These are phyloP conservation scores for Ceyx cyanopectus DNA, from an alignment of 2,113 vertebrate genomes.

Conservation along the genomic window DNA sequence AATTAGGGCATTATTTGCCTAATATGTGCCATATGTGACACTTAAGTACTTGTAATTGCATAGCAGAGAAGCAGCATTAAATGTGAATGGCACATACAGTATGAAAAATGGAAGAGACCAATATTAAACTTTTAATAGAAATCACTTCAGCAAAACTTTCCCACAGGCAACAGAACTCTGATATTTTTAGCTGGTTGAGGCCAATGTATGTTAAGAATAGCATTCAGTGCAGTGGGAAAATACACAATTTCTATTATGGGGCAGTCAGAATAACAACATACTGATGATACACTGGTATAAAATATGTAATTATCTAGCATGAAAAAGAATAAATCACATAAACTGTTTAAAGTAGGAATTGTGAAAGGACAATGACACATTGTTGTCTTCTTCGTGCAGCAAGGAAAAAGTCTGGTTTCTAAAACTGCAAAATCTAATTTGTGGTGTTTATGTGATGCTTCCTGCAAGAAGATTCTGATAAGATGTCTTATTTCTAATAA, in stretches of 20 bases:
- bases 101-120: conserved; percentile 42
- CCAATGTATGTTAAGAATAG: conserved; percentile 77
- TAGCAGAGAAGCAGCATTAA: background rate
- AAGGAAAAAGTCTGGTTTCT: background rate
- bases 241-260: conserved; percentile 69
- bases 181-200: conserved; percentile 80
- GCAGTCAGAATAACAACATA: conserved; percentile 56
- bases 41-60: conserved; percentile 49
- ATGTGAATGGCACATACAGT: conserved; percentile 2
- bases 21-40: conserved; percentile 26
- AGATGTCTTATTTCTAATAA: conserved; percentile 3
- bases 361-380: conserved; percentile 43
- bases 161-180: conserved; percentile 71
- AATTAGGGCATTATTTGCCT: conserved; percentile 63
- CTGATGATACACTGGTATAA: conserved; percentile 63
- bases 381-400: conserved; percentile 11
- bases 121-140: conserved; percentile 57
- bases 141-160: conserved; percentile 72
- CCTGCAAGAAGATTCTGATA: conserved; percentile 12
- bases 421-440: background rate
- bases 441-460: background rate
- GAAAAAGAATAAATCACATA: conserved; percentile 69
- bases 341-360: conserved; percentile 71
- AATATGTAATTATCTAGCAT: conserved; percentile 62
- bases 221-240: conserved; percentile 75